A percentile compares a stretch with the other conserved stretches of the same genome.
Evolutionary conservation across 2,888 invertebrate genomes (phyloP).

Genomic region (Drosophila mayaguana): DNA sequence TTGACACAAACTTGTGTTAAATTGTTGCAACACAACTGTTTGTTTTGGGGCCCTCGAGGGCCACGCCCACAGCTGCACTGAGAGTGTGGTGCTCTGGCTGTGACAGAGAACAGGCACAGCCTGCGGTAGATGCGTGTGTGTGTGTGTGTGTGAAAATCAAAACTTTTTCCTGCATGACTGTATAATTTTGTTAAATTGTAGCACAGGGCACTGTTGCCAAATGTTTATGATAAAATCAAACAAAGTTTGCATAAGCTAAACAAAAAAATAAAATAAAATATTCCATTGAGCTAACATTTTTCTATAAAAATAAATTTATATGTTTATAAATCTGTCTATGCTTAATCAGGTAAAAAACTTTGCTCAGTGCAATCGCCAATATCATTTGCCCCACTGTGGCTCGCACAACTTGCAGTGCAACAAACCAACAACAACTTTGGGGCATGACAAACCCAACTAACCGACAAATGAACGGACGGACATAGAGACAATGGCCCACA

Average conservation of each 20-base stretch:
- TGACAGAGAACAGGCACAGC: conserved; percentile 32
- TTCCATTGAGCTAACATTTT: neutral
- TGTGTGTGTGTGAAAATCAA: conserved; percentile 33
- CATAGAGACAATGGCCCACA: conserved; percentile 39
- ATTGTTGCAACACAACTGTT: conserved; percentile 45
- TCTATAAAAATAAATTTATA: neutral
- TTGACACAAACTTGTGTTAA: conserved; percentile 56
- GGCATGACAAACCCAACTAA: conserved; percentile 41
- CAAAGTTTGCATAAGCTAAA: neutral
- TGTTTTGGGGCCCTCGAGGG: conserved; percentile 18
- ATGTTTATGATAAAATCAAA: neutral
- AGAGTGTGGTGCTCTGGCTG: conserved; percentile 17
- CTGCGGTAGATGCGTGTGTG: conserved; percentile 12
- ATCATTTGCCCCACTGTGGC: conserved; percentile 21
- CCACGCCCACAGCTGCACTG: conserved; percentile 16
- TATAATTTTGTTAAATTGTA: conserved; percentile 50
- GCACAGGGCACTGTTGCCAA: conserved; percentile 48
- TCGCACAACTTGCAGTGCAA: conserved; percentile 34
- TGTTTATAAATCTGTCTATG: neutral
- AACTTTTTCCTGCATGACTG: conserved; percentile 50
- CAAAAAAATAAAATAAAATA: neutral
- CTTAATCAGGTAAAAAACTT: neutral
- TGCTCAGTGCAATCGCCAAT: neutral
- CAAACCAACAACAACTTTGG: conserved; percentile 52
- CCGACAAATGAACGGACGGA: conserved; percentile 31